phyloP scores from a whole-genome alignment of 2,797 vertebrate species.

The Anabacerthia variegaticeps region DNA sequence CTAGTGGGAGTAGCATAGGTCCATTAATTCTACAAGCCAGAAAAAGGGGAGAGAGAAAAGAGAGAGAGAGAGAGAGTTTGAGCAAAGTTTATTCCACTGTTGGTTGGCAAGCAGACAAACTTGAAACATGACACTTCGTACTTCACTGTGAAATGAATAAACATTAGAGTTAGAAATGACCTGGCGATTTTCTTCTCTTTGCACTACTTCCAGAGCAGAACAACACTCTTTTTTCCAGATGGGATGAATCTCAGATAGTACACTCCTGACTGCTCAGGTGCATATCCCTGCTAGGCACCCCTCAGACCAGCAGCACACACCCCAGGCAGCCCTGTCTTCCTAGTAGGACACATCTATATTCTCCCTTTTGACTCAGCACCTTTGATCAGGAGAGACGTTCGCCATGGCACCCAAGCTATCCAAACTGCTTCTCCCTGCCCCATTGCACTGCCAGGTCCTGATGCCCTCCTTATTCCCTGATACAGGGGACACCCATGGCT shows the following conservation, averaged over 20 bases:
- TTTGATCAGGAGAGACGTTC: not conserved
- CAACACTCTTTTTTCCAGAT: not conserved
- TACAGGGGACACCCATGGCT: not conserved
- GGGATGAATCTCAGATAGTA: not conserved
- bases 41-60: not conserved
- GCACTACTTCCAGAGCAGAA: not conserved
- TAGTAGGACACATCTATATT: not conserved
- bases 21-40: not conserved
- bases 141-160: not conserved
- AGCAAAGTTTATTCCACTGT: not conserved
- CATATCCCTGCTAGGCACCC: not conserved
- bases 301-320: fast-evolving
- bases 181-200: not conserved
- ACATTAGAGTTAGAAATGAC: not conserved
- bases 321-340: not conserved
- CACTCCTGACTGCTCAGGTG: not conserved
- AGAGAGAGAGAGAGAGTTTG: not conserved
- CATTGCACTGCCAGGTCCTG: not conserved
- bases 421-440: not conserved
- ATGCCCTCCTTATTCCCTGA: not conserved
- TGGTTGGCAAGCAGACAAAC: not conserved
- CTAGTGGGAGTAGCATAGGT: not conserved
- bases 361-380: not conserved
- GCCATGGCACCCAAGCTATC: not conserved
- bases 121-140: not conserved